phyloP scores from a whole-genome alignment of 2,113 vertebrate genomes.

The Spheniscus mendiculus region DNA sequence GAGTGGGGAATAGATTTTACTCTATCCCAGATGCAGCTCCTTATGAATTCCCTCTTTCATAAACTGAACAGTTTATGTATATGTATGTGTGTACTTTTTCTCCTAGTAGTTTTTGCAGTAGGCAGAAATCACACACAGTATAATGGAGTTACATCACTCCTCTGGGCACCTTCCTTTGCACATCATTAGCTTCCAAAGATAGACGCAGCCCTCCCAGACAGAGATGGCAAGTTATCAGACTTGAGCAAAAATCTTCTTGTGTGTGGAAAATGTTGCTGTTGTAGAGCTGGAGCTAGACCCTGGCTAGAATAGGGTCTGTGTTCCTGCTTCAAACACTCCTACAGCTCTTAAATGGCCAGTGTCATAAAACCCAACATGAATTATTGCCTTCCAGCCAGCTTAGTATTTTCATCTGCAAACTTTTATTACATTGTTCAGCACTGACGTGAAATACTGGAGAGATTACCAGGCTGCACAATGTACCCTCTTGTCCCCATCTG shows the following conservation, averaged over 20 bases:
- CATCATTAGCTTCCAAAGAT: conserved; percentile 21
- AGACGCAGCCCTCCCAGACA: neutral
- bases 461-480: conserved; percentile 6
- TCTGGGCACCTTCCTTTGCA: neutral
- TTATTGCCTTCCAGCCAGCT: conserved; percentile 59
- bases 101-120: neutral
- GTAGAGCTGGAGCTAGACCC: conserved; percentile 5
- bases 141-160: neutral
- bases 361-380: conserved; percentile 63
- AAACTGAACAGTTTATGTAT: neutral
- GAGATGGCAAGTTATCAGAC: neutral
- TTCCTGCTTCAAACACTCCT: conserved; percentile 39
- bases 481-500: conserved; percentile 27
- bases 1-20: conserved; percentile 2
- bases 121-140: neutral
- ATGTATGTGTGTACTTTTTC: neutral
- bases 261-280: neutral
- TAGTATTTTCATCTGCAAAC: conserved; percentile 69
- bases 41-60: conserved; percentile 43
- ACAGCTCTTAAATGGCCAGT: conserved; percentile 45
- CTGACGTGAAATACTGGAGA: conserved; percentile 49
- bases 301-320: neutral
- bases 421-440: conserved; percentile 66
- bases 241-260: neutral
- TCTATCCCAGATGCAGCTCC: conserved; percentile 16